Base-by-base conservation (phyloP, 2,113 vertebrate genomes). In the Scomber japonicus region DNA sequence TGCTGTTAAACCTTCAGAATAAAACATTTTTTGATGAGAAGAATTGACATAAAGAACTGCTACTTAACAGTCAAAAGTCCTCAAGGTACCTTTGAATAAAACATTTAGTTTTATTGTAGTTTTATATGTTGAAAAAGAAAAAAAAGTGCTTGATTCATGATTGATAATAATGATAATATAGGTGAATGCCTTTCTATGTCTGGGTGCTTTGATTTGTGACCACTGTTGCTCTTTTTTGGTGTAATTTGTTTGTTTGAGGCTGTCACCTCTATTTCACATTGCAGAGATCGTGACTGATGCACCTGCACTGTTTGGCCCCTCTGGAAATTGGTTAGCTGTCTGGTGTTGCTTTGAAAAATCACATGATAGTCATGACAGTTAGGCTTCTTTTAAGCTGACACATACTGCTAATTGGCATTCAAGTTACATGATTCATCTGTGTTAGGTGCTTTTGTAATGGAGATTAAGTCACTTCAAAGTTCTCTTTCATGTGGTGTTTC, bases 391-490 rank as follows among this genome's bases (percentile, higher is more conserved):
- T 62, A 80, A 84, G 35, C 60, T 44, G 75, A 79, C 56, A 64
- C 56, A 56, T n/a, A 16, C 17, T 12, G 17, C 54, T 82, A 73
- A 83, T 72, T 82, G 6, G 15, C 48, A 87, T 88, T 86, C 85
- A 68, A 53, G 44, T 56, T 45, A 57, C 0, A 10, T 13, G 53
- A 60, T 49, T 73, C 50, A 75, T 35, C 19, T 59, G 54, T 66
- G 62, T 54, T 48, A 64, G 56, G 65, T 45, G 77, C 86, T 81
- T 88, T 86, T 89, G 83, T 86, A 75, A 90, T 89, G 62, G 71
- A 79, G 81, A 90, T 91, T 51, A 78, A 49, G 46, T 55, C 11
- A 16, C 78, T 82, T 89, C 81, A 83, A 88, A 88, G 72, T 78
- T 62, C 19, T 78, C 51, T 78, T 73, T 86, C 73, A 82, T 88